A percentile compares a stretch with the other conserved stretches of the same genome.
Conservation (phyloP, 2,113 vertebrate genomes). For the Eleginops maclovinus region DNA sequence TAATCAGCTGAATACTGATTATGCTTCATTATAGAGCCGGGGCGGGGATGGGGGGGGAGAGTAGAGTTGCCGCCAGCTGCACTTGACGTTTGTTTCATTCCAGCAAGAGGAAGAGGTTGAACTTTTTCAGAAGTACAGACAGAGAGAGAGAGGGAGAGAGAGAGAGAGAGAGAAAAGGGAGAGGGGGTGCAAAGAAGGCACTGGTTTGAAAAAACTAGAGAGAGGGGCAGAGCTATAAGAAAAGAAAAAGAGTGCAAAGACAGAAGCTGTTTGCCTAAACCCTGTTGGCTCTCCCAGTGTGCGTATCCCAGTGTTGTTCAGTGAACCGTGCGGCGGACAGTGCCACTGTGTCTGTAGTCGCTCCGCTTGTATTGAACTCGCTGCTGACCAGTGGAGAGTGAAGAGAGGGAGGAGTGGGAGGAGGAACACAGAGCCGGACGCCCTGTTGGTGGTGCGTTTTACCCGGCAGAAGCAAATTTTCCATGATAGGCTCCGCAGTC, state of each 20-base stretch:
- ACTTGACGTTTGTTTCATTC: constrained; percentile 99
- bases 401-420: constrained; percentile 63
- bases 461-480: constrained; percentile 43
- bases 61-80: constrained; percentile 91
- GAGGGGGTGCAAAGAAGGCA: constrained; percentile 61
- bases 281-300: constrained; percentile 69
- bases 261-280: constrained; percentile 72
- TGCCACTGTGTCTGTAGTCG: constrained; percentile 71
- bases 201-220: constrained; percentile 30
- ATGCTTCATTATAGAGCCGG: constrained; percentile 94
- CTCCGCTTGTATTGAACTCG: constrained; percentile 65
- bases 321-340: constrained; percentile 72
- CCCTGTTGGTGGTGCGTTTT: constrained; percentile 67
- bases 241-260: constrained; percentile 62
- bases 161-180: constrained; percentile 80
- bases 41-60: constrained; percentile 5
- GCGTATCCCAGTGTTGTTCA: constrained; percentile 75
- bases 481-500: constrained; percentile 65
- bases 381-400: constrained; percentile 73
- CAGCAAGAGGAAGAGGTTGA: constrained; percentile 86
- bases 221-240: constrained; percentile 65
- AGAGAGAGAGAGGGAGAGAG: constrained; percentile 69
- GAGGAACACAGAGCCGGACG: constrained; percentile 42
- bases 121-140: constrained; percentile 98
- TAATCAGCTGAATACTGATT: constrained; percentile 99